Conservation (phyloP, 2,113 vertebrate species). For the Mionectes macconnelli region DNA sequence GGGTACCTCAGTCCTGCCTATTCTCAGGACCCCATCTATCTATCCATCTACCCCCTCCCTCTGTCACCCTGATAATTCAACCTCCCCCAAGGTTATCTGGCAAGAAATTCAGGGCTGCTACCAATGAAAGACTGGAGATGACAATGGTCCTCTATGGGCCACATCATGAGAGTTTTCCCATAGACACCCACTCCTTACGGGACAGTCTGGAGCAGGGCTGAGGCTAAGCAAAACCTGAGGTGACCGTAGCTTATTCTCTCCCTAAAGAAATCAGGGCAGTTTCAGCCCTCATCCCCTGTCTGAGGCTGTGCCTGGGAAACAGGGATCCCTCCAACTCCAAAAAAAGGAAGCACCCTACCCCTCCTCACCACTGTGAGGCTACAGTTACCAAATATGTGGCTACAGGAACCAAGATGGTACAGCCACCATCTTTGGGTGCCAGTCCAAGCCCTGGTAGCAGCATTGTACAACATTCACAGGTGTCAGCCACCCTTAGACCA, state of each 20-base stretch:
- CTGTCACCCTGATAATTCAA: background rate
- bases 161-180: accelerated
- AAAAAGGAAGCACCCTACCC: background rate
- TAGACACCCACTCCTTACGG: accelerated
- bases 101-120: background rate
- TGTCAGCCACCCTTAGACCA: background rate
- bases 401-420: background rate
- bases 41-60: background rate
- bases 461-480: accelerated
- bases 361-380: background rate
- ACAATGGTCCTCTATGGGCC: accelerated
- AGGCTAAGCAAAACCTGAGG: background rate
- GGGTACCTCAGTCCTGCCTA: accelerated
- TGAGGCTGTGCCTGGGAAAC: background rate
- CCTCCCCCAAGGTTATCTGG: accelerated
- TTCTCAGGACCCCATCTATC: background rate
- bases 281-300: background rate
- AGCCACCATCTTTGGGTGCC: background rate
- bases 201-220: background rate
- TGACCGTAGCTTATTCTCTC: accelerated
- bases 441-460: background rate
- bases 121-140: background rate
- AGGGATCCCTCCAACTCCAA: background rate
- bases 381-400: no score
- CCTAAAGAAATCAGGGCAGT: accelerated